Percentiles rank a stretch among this genome's conserved stretches.
phyloP scores from a whole-genome alignment of 2,888 invertebrate species.

The Hirtodrosophila histrioides region DNA sequence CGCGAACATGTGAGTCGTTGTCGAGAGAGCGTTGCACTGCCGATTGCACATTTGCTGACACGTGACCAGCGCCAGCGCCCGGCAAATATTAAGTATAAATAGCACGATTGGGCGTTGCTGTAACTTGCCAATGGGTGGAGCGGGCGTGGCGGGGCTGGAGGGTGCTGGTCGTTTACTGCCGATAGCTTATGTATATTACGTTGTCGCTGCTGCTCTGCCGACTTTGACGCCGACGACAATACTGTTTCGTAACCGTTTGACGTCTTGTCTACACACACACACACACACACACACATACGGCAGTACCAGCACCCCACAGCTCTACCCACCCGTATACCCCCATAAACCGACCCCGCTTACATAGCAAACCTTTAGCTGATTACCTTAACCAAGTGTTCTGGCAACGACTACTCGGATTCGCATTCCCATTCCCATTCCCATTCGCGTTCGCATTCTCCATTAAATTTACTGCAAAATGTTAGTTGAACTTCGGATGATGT shows the following conservation, averaged over 20 bases:
- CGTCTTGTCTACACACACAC: constrained; percentile 25
- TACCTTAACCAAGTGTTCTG: no score
- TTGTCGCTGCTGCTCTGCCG: constrained; percentile 32
- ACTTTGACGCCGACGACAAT: constrained; percentile 14
- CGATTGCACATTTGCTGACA: constrained; percentile 70
- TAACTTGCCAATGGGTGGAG: constrained; percentile 5
- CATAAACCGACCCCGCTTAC: no score
- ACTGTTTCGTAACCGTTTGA: constrained; percentile 54
- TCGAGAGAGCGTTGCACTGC: constrained; percentile 81
- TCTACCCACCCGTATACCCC: no score
- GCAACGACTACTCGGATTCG: background rate
- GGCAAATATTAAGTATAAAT: constrained; percentile 37
- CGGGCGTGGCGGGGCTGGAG: no score
- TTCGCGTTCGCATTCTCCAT: background rate
- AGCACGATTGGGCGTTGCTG: constrained; percentile 34
- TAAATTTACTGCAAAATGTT: background rate
- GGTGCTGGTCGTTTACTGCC: constrained; percentile 13
- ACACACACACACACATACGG: background rate
- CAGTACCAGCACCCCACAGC: background rate
- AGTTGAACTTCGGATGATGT: constrained; percentile 15
- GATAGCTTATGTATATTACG: constrained; percentile 52
- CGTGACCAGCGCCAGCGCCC: constrained; percentile 59
- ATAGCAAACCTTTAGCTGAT: no score
- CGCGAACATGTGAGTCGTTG: constrained; percentile 79
- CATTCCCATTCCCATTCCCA: background rate